A percentile compares a stretch with the other conserved stretches of the same genome.
phyloP scores from a whole-genome alignment of 2,797 vertebrate species.

The Pangasius mekongensis region DNA sequence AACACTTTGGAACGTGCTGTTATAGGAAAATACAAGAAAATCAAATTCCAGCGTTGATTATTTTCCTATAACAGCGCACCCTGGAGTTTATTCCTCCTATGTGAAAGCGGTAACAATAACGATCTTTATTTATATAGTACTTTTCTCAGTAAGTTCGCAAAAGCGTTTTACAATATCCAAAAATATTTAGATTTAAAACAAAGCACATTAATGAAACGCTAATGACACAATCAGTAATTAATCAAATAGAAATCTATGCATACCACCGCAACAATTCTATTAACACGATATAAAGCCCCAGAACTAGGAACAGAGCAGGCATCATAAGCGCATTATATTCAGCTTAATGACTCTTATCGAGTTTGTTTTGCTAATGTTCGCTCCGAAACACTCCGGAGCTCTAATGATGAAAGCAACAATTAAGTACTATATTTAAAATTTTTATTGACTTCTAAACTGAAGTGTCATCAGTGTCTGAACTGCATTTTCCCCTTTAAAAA shows the following conservation, averaged over 20 bases:
- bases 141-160: background rate
- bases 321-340: background rate
- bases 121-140: background rate
- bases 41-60: no score
- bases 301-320: background rate
- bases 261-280: background rate
- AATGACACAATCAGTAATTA: background rate
- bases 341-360: background rate
- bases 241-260: background rate
- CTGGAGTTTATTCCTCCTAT: no score
- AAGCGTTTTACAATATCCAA: no score
- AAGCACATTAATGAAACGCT: background rate
- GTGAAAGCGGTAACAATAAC: no score
- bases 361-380: constrained; percentile 13
- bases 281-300: background rate
- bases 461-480: background rate
- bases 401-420: constrained; percentile 5
- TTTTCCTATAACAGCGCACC: no score
- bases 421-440: background rate
- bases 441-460: constrained; percentile 14
- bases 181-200: no score
- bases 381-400: background rate
- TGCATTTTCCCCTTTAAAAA: background rate
- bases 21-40: no score
- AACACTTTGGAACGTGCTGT: no score